Evolutionary conservation across 92 coral and sea anemone genomes (phyloP), one percentile per base, ranked within the genome.

Genomic region (Epizoanthus stellaris): DNA sequence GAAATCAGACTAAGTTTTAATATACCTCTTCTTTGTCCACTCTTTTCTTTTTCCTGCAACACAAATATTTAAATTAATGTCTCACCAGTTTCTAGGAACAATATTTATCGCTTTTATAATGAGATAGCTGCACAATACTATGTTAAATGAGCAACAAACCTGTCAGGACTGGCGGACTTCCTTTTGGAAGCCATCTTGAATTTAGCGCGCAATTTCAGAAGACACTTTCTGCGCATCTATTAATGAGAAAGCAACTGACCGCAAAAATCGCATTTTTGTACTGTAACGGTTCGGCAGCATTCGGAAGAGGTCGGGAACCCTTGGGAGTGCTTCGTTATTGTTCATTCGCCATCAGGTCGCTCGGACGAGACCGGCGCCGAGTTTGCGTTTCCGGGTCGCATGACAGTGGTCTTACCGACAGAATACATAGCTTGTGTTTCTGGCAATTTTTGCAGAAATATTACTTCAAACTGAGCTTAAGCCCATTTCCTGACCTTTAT

Each of bases 311-410:
- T 76, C 65, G 49, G 57, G 4, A 56, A 4, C 34, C 1, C 19
- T 39, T 38, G 57, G 75, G 23, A 14, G 9, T 39, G 19, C 14
- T 53, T 53, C 19, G 63, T 11, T 4, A 30, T 30, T 30, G 67
- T 36, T 7, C 25, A 30, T 10, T 20, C 39, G 70, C 38, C 70
- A 6, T 10, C 70, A 61, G 21, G 16, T 25, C 12, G 56, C 56
- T 52, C 56, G 14, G 56, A 52, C 12, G 47, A 43, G 58, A 79
- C 72, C 64, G 83, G 72, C 40, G 54, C 63, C 71, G 76, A 65
- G 87, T 74, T 54, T 66, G 40, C 82, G 93, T 88, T 93, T 90
- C 94, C 96, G 94, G 96, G 94, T 90, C 96, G 92, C 88, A 91
- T 93, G 85, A 83, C 93, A 86, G 89, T 80, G 39, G 85, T 21